Conservation (phyloP, 2,113 vertebrate species). For the Lipophrys pholis region DNA sequence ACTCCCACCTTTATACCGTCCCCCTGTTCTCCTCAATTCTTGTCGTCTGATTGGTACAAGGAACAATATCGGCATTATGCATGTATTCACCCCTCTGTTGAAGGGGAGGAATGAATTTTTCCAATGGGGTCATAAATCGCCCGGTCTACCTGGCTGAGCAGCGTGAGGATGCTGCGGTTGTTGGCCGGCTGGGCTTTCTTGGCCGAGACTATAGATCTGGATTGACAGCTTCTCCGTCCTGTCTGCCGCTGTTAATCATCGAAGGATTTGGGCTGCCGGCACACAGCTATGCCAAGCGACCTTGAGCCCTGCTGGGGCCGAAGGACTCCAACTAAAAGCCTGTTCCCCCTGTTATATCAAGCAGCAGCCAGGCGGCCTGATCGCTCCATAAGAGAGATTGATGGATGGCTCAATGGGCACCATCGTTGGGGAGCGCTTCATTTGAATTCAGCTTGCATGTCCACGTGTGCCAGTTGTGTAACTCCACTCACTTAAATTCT, state of each 20-base stretch:
- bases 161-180: slow-evolving; percentile 48
- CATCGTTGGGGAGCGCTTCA: slow-evolving; percentile 8
- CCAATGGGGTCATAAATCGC: slow-evolving; percentile 70
- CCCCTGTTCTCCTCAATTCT: slow-evolving; percentile 13
- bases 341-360: slow-evolving; percentile 55
- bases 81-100: slow-evolving; percentile 34
- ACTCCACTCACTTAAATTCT: not conserved
- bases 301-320: slow-evolving; percentile 69
- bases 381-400: slow-evolving; percentile 49
- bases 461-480: slow-evolving; percentile 1
- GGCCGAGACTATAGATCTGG: slow-evolving; percentile 66
- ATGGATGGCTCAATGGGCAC: slow-evolving; percentile 37
- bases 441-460: slow-evolving; percentile 7
- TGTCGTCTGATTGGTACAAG: not conserved
- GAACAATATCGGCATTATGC: slow-evolving; percentile 57
- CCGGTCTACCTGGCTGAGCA: slow-evolving; percentile 45
- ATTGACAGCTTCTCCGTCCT: slow-evolving; percentile 79
- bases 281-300: slow-evolving; percentile 69
- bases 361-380: slow-evolving; percentile 36
- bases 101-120: slow-evolving; percentile 43
- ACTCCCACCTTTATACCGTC: too few species aligned
- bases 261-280: slow-evolving; percentile 67
- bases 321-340: slow-evolving; percentile 66
- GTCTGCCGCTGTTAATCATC: slow-evolving; percentile 80
- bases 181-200: slow-evolving; percentile 47